A percentile compares a stretch with the other conserved stretches of the same genome.
phyloP scores from a whole-genome alignment of 2,113 vertebrate genomes.

The Thymallus thymallus region DNA sequence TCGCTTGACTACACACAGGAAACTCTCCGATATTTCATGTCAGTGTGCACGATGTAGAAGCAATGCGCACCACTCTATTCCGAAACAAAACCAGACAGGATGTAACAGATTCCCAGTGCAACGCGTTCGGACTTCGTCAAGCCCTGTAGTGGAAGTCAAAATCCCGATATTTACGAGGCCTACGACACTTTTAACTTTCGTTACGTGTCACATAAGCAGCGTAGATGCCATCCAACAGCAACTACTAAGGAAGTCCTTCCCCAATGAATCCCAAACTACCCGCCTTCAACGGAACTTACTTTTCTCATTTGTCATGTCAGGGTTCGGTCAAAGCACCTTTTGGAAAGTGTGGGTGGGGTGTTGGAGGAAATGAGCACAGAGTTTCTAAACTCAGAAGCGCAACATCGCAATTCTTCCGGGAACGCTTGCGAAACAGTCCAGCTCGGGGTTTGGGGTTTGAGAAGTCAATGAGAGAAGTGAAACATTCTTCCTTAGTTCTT shows the following conservation, averaged over 20 bases:
- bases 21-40: constrained; percentile 9
- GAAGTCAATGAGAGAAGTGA: too few species aligned
- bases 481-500: too few species aligned
- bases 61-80: too few species aligned
- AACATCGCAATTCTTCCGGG: too few species aligned
- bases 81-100: background rate
- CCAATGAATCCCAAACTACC: constrained; percentile 3
- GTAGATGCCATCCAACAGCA: constrained; percentile 50
- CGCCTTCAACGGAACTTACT: constrained; percentile 21
- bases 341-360: background rate
- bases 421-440: too few species aligned
- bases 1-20: constrained; percentile 23
- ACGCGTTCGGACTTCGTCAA: background rate
- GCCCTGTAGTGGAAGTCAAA: background rate
- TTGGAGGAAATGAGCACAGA: background rate
- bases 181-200: constrained; percentile 68
- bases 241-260: constrained; percentile 73
- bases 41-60: background rate
- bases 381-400: too few species aligned
- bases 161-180: constrained; percentile 42
- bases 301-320: constrained; percentile 44
- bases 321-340: constrained; percentile 45
- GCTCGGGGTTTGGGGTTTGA: too few species aligned
- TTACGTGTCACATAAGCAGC: constrained; percentile 72
- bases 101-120: background rate